Evolutionary conservation across 2,888 invertebrate species (phyloP).

Genomic region (Margaritifera margaritifera): DNA sequence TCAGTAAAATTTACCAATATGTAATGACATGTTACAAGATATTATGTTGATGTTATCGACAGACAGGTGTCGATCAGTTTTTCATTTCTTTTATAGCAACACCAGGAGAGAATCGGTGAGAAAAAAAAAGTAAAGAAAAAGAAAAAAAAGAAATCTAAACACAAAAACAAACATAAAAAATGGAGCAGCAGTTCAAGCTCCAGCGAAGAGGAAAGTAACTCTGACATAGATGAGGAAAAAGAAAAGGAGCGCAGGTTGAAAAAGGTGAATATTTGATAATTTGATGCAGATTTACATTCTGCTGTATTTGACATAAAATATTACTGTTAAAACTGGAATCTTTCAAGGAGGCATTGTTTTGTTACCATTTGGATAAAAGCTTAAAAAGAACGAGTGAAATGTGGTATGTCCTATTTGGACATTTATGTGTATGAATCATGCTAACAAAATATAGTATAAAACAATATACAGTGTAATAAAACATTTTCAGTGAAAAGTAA

Average conservation of each 20-base stretch:
- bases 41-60: not conserved
- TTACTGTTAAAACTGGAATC: too few relatives aligned
- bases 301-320: too few relatives aligned
- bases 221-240: slow-evolving; percentile 56
- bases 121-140: slow-evolving; percentile 60
- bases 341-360: too few relatives aligned
- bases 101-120: slow-evolving; percentile 60
- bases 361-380: too few relatives aligned
- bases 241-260: slow-evolving; percentile 54
- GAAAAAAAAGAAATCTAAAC: slow-evolving; percentile 58
- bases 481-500: too few relatives aligned
- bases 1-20: too few relatives aligned
- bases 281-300: too few relatives aligned
- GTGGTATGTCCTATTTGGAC: too few relatives aligned
- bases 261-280: slow-evolving; percentile 46
- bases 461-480: too few relatives aligned
- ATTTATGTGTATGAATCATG: too few relatives aligned
- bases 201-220: slow-evolving; percentile 40
- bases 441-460: too few relatives aligned
- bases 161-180: slow-evolving; percentile 46
- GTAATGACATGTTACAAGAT: not conserved
- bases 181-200: slow-evolving; percentile 42
- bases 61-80: slow-evolving; percentile 7
- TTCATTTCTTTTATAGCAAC: slow-evolving; percentile 47
- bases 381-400: too few relatives aligned